Evolutionary conservation across 2,113 vertebrate genomes (phyloP), one percentile per base, ranked within the genome.

Genomic region (Catharus minimus): DNA sequence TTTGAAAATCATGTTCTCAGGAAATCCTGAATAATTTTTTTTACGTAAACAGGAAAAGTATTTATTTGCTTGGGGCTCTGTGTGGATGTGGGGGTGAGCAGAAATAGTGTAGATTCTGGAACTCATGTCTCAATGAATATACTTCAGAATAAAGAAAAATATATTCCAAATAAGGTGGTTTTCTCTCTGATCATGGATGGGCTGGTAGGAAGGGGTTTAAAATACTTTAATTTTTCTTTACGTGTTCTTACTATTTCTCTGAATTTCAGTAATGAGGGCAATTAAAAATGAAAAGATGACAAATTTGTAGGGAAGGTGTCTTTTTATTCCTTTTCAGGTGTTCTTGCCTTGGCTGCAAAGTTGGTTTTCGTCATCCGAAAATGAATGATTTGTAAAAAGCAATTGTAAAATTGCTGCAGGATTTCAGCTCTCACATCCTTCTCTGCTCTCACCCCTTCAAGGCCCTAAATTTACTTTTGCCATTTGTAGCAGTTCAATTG

Each of bases 1-100:
- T 97, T 97, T 95, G 90, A 96, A 97, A 97, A 93, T 97, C 83
- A 95, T 93, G 92, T 95, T 95, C 91, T 94, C 77, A 95, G 95
- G 94, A 95, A 96, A 96, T 96, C 94, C 88, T 91, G 92, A 75
- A 75, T 94, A 96, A 94, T 96, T 93, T 82, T 94, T 38, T 95
- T 93, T 91, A 96, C 50, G 6, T 97, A 97, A 97, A 97, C 93
- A 97, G 92, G 93, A 97, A 97, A 93, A 94, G 55, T 89, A 96
- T 86, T 97, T 97, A 94, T 97, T 96, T 97, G 84, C 94, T 92
- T 88, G 81, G 50, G 78, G 84, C 87, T 95, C 55, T 82, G 27
- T 87, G 43, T 91, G 64, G 77, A 44, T 41, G n/a, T 83, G 46
- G n/a, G 17, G 53, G 22, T 86, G 32, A 26, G 9, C 78, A 79